phyloP scores from a whole-genome alignment of 2,888 invertebrate genomes.

The Phymatocera aterrima region DNA sequence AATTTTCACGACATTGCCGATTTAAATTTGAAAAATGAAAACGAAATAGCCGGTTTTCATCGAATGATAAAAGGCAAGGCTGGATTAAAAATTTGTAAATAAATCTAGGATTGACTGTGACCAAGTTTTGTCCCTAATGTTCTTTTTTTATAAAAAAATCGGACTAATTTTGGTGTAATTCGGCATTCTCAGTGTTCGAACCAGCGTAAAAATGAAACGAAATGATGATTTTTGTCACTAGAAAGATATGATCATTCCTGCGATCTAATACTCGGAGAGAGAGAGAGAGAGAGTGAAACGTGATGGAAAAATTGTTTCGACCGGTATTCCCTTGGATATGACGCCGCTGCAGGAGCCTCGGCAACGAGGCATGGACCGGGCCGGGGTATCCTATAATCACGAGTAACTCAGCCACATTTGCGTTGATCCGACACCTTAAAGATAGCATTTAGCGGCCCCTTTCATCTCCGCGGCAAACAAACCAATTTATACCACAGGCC shows the following conservation, averaged over 20 bases:
- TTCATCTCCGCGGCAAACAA: slow-evolving; percentile 75
- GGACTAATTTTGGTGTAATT: background rate
- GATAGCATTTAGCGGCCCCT: slow-evolving; percentile 75
- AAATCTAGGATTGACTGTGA: background rate
- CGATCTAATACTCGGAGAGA: no score
- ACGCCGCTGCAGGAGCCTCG: slow-evolving; percentile 62
- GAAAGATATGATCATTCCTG: background rate
- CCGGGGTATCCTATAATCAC: slow-evolving; percentile 73
- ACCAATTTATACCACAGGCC: slow-evolving; percentile 75
- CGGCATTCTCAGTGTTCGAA: background rate
- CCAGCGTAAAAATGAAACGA: background rate
- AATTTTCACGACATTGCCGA: background rate
- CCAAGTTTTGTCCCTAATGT: background rate
- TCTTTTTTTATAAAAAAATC: background rate
- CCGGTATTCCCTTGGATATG: slow-evolving; percentile 52
- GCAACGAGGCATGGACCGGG: slow-evolving; percentile 63
- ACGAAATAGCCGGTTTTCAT: background rate
- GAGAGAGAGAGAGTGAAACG: slow-evolving; percentile 32
- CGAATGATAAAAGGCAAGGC: background rate
- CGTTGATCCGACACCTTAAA: slow-evolving; percentile 75
- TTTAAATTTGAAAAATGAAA: background rate
- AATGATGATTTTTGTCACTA: background rate
- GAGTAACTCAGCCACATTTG: slow-evolving; percentile 75
- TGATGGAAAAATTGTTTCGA: slow-evolving; percentile 1
- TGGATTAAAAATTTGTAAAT: background rate